Conservation (phyloP, 2,113 vertebrate genomes). For the Sphyrna mokarran region DNA sequence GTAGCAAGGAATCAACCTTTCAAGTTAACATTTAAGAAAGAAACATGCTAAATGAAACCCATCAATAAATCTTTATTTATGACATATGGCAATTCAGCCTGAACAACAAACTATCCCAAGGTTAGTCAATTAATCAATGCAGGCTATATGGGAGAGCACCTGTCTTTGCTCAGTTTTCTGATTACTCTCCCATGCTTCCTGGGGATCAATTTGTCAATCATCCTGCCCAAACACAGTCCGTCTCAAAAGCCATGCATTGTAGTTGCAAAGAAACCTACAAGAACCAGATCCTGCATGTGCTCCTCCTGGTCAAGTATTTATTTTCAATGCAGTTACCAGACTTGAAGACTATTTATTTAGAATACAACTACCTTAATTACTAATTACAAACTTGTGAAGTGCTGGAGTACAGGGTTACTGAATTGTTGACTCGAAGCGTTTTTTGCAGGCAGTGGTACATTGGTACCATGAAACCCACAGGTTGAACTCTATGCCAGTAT, state of each 20-base stretch:
- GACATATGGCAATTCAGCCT: not conserved
- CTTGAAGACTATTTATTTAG: slow-evolving; percentile 23
- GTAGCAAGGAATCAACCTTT: not conserved
- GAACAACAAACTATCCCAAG: not conserved
- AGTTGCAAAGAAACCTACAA: slow-evolving; percentile 21
- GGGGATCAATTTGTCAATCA: not conserved
- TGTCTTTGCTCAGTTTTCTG: slow-evolving; percentile 24
- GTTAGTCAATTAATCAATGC: not conserved
- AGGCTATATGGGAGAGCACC: not conserved
- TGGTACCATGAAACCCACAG: not conserved
- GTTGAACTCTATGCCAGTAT: not conserved
- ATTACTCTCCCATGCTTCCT: not conserved
- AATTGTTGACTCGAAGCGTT: not conserved
- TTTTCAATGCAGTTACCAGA: not conserved
- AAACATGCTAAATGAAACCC: not conserved
- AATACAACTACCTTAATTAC: slow-evolving; percentile 8
- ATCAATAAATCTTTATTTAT: slow-evolving; percentile 12
- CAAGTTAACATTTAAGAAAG: not conserved
- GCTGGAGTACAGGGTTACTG: not conserved
- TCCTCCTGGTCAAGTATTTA: not conserved
- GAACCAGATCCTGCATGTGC: not conserved
- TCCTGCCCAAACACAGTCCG: not conserved
- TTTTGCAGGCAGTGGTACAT: not conserved
- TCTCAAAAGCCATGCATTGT: not conserved
- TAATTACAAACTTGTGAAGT: not conserved